A percentile compares a stretch with the other conserved stretches of the same genome.
Conservation (phyloP, 1,140 invertebrate genomes). For the Trichomalopsis sarcophagae region DNA sequence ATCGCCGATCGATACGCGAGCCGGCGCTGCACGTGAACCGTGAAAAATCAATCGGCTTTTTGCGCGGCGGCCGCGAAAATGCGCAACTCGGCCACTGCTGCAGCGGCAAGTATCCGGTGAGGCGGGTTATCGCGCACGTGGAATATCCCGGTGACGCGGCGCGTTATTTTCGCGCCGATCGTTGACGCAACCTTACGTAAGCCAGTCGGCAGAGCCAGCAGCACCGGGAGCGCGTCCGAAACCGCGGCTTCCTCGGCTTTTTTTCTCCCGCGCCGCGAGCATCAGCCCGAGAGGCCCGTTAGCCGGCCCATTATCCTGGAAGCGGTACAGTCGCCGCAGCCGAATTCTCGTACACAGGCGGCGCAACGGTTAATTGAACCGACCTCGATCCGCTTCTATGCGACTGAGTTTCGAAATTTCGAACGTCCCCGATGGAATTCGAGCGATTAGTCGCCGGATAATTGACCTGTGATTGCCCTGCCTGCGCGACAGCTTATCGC, state of each 20-base stretch:
- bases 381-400: constrained; percentile 9
- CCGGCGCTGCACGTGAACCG: constrained; percentile 48
- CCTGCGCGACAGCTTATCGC: neutral
- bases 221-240: neutral
- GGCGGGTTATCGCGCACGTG: too few relatives aligned
- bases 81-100: constrained; percentile 54
- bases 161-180: neutral
- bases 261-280: neutral
- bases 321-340: constrained; percentile 55
- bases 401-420: neutral
- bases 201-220: neutral
- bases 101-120: too few relatives aligned
- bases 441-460: neutral
- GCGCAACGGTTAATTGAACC: constrained; percentile 47
- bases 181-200: constrained; percentile 38
- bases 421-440: neutral
- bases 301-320: constrained; percentile 63
- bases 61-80: constrained; percentile 50
- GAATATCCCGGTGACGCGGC: neutral
- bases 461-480: neutral
- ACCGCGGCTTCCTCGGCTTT: constrained; percentile 50
- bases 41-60: constrained; percentile 47
- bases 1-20: constrained; percentile 58
- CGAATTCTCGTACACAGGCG: constrained; percentile 56
- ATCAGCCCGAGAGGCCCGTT: constrained; percentile 53